A percentile compares a stretch with the other conserved stretches of the same genome.
Conservation (phyloP, 30 jellyfish, hydroid and myxozoan species). For the Cassiopea xamachana region DNA sequence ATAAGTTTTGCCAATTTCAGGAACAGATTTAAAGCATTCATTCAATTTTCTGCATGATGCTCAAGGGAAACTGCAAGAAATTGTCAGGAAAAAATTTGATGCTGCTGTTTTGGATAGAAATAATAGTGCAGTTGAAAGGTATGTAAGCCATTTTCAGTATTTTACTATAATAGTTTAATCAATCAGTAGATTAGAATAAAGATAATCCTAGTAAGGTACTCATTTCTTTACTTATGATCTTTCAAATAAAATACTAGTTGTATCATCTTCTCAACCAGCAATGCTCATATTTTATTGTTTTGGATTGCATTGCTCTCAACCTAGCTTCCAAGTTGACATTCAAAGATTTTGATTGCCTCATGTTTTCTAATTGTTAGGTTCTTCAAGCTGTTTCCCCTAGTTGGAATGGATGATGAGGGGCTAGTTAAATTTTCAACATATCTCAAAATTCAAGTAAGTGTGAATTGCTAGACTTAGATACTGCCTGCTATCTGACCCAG, state of each 20-base stretch:
- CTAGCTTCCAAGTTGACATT: no score
- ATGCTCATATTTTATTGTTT: no score
- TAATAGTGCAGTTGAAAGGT: constrained; percentile 90
- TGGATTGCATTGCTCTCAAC: no score
- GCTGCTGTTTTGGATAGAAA: constrained; percentile 72
- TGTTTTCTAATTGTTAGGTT: constrained; percentile 39
- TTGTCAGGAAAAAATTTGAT: constrained; percentile 80
- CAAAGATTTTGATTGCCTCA: no score
- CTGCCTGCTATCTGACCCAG: no score
- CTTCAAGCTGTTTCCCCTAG: constrained; percentile 96
- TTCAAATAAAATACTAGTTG: no score
- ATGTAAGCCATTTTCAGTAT: not conserved
- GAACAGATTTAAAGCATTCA: constrained; percentile 91
- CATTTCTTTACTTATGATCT: no score
- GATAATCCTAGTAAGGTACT: no score
- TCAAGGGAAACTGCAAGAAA: constrained; percentile 79
- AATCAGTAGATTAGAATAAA: no score
- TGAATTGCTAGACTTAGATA: no score
- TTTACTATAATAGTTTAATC: no score
- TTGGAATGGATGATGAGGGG: constrained; percentile 93
- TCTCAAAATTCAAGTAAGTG: constrained; percentile 79
- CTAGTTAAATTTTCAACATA: constrained; percentile 83
- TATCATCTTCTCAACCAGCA: no score
- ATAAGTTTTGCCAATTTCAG: constrained; percentile 16
- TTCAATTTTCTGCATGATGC: constrained; percentile 94